Percentiles rank a stretch among this genome's conserved stretches.
phyloP scores from a whole-genome alignment of 2,888 invertebrate species.

The Helobdella robusta region DNA sequence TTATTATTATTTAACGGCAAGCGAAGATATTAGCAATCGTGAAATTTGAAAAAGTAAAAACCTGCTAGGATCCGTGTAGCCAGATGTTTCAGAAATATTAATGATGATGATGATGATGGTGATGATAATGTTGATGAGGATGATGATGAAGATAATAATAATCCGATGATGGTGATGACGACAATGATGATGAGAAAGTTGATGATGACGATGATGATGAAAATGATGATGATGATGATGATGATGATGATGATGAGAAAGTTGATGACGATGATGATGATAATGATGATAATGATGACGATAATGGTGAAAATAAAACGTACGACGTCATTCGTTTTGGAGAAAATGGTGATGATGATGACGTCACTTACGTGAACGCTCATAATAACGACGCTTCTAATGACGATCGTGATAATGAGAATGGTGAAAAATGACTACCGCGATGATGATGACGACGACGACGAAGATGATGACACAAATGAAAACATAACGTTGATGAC shows the following conservation, averaged over 20 bases:
- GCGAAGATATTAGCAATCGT: too few species aligned
- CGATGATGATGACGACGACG: constrained; percentile 9
- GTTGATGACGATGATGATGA: neutral
- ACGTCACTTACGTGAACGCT: constrained; percentile 7
- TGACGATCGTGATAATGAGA: constrained; percentile 14
- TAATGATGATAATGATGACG: neutral
- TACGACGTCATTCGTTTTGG: too few species aligned
- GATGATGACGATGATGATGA: neutral
- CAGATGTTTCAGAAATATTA: neutral
- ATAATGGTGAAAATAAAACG: neutral
- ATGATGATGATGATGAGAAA: constrained; percentile 4
- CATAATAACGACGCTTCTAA: constrained; percentile 23
- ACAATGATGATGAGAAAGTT: neutral
- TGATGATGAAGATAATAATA: too few species aligned
- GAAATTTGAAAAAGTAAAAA: too few species aligned
- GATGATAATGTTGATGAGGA: too few species aligned
- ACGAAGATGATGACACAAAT: constrained; percentile 9
- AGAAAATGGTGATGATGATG: constrained; percentile 2
- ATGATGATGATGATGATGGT: neutral
- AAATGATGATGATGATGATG: constrained; percentile 17
- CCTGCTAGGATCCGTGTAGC: too few species aligned
- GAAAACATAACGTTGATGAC: constrained; percentile 13
- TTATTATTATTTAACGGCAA: too few species aligned
- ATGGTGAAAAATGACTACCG: constrained; percentile 4
- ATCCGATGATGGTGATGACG: constrained; percentile 18